These are phyloP conservation scores for Sphenopsis melanotis DNA, from an alignment of 2,797 vertebrate genomes.

Conservation along the genomic window DNA sequence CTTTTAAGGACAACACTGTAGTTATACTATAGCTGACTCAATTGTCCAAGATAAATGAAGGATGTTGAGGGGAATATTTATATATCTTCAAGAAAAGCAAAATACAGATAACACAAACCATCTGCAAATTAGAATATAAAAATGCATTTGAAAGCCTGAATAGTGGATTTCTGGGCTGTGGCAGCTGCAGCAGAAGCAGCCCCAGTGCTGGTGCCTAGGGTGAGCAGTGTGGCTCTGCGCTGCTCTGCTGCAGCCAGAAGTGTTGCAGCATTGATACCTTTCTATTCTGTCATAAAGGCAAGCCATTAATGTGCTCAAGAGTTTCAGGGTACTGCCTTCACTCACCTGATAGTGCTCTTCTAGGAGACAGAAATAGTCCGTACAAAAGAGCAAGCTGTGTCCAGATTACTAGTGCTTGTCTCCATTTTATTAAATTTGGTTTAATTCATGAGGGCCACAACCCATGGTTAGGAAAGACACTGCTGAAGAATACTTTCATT, in stretches of 20 bases:
- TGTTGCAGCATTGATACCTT: fast-evolving
- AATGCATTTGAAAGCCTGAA: neutral
- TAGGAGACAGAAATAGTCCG: neutral
- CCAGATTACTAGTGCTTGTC: neutral
- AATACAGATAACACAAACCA: neutral
- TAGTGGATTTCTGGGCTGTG: neutral
- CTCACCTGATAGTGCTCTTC: neutral
- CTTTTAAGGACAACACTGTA: neutral
- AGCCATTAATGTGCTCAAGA: neutral
- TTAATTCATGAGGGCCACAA: neutral
- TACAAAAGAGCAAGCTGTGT: neutral
- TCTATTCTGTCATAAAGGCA: neutral
- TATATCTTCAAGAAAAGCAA: neutral
- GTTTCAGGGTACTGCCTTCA: neutral
- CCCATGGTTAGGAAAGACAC: neutral
- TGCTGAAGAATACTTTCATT: neutral
- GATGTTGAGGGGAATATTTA: neutral
- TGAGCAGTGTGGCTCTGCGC: fast-evolving
- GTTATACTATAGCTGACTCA: neutral
- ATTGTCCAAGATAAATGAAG: neutral
- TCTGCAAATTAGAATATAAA: neutral
- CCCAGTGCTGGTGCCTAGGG: too few species aligned
- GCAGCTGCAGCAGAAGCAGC: neutral
- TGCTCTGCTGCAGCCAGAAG: neutral
- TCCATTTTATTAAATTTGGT: neutral